Percentiles rank a stretch among this genome's conserved stretches.
These are phyloP conservation scores for Papilio machaon DNA, from an alignment of 1,140 invertebrate species.

Conservation along the genomic window DNA sequence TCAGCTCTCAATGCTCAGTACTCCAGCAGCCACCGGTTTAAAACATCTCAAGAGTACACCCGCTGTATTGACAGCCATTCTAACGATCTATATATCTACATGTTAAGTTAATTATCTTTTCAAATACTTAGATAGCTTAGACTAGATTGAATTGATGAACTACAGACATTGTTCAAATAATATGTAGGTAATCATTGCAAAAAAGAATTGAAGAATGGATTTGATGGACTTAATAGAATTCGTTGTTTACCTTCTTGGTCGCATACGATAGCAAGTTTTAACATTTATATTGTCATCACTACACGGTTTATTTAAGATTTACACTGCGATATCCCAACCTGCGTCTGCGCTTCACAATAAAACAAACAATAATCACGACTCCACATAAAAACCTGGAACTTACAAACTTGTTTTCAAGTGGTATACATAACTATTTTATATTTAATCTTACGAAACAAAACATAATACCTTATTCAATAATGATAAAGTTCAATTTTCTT, in stretches of 20 bases:
- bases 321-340: neutral
- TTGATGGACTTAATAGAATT: neutral
- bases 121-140: too few species aligned
- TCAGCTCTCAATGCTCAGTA: neutral
- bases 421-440: neutral
- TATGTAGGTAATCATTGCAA: too few species aligned
- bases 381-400: constrained; percentile 28
- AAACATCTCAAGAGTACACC: constrained; percentile 3
- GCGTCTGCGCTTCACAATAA: constrained; percentile 18
- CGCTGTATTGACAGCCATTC: neutral
- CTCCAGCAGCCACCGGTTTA: neutral
- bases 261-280: neutral
- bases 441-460: neutral
- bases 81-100: neutral
- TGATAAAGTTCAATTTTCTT: constrained; percentile 4
- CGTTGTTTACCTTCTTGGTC: neutral
- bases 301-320: neutral
- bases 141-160: too few species aligned
- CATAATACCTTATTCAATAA: neutral
- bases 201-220: too few species aligned
- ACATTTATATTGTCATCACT: neutral
- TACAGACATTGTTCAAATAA: too few species aligned
- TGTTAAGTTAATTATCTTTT: neutral
- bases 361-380: constrained; percentile 37
- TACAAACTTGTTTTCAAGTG: constrained; percentile 29